Conservation (phyloP, 1,140 invertebrate genomes). For the Aradophagus sp. region DNA sequence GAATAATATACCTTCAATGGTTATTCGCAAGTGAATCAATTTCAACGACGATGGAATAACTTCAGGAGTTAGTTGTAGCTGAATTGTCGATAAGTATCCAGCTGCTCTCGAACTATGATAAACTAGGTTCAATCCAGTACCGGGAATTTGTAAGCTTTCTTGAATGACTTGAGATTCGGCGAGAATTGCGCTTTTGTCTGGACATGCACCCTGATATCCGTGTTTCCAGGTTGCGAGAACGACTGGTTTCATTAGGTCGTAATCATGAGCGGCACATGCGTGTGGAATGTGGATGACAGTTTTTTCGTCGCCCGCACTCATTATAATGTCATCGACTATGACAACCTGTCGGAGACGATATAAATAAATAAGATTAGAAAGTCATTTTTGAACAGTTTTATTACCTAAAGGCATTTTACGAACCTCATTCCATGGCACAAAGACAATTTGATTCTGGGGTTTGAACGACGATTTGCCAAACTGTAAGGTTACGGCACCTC, state of each 20-base stretch:
- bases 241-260: constrained; percentile 94
- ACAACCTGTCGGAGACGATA: constrained; percentile 79
- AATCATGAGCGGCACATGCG: constrained; percentile 91
- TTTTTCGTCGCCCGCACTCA: constrained; percentile 89
- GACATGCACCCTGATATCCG: constrained; percentile 95
- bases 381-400: too few species aligned
- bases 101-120: constrained; percentile 94
- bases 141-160: constrained; percentile 94
- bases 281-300: constrained; percentile 78
- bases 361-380: too few species aligned
- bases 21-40: constrained; percentile 91
- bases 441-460: constrained; percentile 91
- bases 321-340: constrained; percentile 90
- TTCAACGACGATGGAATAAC: constrained; percentile 86
- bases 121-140: constrained; percentile 93
- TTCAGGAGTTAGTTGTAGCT: constrained; percentile 93
- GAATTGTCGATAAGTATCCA: constrained; percentile 95
- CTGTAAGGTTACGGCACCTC: constrained; percentile 94
- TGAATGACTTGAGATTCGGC: constrained; percentile 96
- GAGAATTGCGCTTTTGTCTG: constrained; percentile 92
- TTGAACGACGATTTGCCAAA: constrained; percentile 95
- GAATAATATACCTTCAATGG: constrained; percentile 94
- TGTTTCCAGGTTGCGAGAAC: constrained; percentile 97
- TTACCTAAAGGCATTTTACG: too few species aligned
- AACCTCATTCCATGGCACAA: constrained; percentile 98